Percentiles rank a stretch among this genome's conserved stretches.
These are phyloP conservation scores for Parazoanthus swiftii DNA, from an alignment of 92 coral and sea anemone species.

Conservation along the genomic window DNA sequence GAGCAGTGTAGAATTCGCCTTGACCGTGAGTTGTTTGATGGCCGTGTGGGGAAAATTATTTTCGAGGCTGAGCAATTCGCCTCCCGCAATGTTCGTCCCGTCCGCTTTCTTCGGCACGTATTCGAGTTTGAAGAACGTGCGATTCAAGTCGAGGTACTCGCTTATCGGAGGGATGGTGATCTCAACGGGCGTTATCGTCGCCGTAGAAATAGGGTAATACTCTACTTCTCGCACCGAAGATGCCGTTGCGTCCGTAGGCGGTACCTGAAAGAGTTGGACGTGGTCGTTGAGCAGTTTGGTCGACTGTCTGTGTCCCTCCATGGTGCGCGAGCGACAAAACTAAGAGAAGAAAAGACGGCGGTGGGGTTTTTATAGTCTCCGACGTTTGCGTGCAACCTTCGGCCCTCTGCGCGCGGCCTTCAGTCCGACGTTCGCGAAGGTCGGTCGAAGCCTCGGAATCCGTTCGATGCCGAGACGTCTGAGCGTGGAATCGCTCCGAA, in stretches of 20 bases:
- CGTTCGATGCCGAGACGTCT: conserved; percentile 16
- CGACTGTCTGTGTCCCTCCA: conserved; percentile 16
- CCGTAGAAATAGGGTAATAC: conserved; percentile 13
- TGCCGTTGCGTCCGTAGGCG: not conserved
- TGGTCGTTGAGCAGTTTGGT: conserved; percentile 10
- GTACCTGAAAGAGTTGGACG: not conserved
- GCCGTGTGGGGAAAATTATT: too few relatives aligned
- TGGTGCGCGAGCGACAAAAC: conserved; percentile 16
- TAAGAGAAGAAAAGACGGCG: conserved; percentile 14
- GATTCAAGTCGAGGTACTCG: too few relatives aligned
- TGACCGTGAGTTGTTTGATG: too few relatives aligned
- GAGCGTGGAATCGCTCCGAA: conserved; percentile 16
- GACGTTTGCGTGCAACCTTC: conserved; percentile 13
- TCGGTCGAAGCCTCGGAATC: conserved; percentile 2
- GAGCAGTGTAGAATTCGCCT: not conserved
- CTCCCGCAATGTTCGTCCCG: conserved; percentile 1
- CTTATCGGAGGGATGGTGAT: not conserved
- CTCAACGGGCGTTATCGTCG: conserved; percentile 10
- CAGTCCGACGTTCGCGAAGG: not conserved
- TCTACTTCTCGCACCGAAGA: not conserved
- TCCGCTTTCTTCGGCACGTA: conserved; percentile 6
- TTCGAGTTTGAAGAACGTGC: too few relatives aligned
- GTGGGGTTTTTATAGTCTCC: conserved; percentile 14
- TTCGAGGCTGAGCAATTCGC: not conserved
- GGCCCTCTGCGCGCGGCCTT: conserved; percentile 18